Evolutionary conservation across 2,888 invertebrate genomes (phyloP).

Genomic region (Suillia variegata): DNA sequence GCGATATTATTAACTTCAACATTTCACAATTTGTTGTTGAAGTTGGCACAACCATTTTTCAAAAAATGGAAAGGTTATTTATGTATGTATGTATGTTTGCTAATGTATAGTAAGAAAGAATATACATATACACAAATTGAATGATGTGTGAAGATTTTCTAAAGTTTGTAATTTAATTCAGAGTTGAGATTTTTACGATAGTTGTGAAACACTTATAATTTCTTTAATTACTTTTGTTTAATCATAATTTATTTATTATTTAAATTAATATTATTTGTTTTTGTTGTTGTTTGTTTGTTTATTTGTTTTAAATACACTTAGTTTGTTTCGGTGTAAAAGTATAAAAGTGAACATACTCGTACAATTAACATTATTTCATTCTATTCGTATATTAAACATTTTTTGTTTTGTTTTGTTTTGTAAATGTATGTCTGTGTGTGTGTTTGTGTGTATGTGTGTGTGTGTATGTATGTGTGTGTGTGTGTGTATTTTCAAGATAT

Average conservation of each 20-base stretch:
- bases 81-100: too few relatives aligned
- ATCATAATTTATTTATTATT: too few relatives aligned
- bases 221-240: too few relatives aligned
- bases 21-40: neutral
- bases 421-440: conserved; percentile 19
- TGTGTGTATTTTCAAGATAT: conserved; percentile 45
- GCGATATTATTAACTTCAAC: too few relatives aligned
- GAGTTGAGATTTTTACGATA: too few relatives aligned
- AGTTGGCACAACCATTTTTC: conserved; percentile 3
- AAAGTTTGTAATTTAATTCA: too few relatives aligned
- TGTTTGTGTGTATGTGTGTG: conserved; percentile 21
- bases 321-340: conserved; percentile 50
- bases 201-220: too few relatives aligned
- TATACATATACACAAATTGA: too few relatives aligned
- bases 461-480: conserved; percentile 24
- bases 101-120: too few relatives aligned
- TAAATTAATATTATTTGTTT: neutral
- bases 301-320: too few relatives aligned
- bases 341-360: conserved; percentile 56
- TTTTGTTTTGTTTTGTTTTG: conserved; percentile 9
- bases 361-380: conserved; percentile 30
- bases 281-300: neutral
- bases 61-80: neutral
- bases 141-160: too few relatives aligned
- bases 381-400: too few relatives aligned